Evolutionary conservation across 2,888 invertebrate species (phyloP).

Genomic region (Auanema freiburgensis): DNA sequence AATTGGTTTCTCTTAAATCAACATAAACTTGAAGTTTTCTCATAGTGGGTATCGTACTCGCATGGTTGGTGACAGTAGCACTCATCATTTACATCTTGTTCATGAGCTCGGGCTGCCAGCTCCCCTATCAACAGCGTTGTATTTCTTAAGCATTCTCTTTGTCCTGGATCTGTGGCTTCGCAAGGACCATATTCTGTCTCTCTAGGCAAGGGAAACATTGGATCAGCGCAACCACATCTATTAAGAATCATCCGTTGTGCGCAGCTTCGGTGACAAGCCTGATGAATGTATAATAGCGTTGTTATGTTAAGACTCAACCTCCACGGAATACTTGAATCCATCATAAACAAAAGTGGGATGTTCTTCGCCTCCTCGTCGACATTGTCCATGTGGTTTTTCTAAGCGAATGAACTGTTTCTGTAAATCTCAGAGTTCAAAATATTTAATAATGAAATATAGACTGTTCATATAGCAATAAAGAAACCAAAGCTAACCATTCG

Average conservation of each 20-base stretch:
- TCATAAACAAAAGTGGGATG: slow-evolving; percentile 48
- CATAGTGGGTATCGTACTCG: slow-evolving; percentile 37
- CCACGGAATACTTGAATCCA: slow-evolving; percentile 62
- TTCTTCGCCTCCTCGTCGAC: slow-evolving; percentile 56
- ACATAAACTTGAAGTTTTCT: background rate
- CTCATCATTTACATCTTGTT: slow-evolving; percentile 49
- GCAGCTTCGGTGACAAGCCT: slow-evolving; percentile 60
- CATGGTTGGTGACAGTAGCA: slow-evolving; percentile 63
- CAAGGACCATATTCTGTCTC: slow-evolving; percentile 14
- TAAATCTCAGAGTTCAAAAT: slow-evolving; percentile 14
- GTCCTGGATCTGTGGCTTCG: slow-evolving; percentile 51
- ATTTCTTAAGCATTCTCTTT: slow-evolving; percentile 59
- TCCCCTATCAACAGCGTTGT: slow-evolving; percentile 54
- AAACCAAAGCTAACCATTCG: slow-evolving; percentile 48
- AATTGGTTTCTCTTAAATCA: slow-evolving; percentile 58
- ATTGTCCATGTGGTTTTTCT: slow-evolving; percentile 58
- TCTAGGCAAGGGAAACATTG: slow-evolving; percentile 58
- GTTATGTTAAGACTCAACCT: slow-evolving; percentile 21
- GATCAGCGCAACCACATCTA: slow-evolving; percentile 59
- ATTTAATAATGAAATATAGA: background rate
- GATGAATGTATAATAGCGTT: background rate
- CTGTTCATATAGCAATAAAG: background rate
- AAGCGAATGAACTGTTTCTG: slow-evolving; percentile 62
- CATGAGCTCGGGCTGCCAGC: slow-evolving; percentile 35
- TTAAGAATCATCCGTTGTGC: slow-evolving; percentile 58